Base-by-base conservation (phyloP, 2,797 vertebrate genomes). In the Etheostoma perlongum region DNA sequence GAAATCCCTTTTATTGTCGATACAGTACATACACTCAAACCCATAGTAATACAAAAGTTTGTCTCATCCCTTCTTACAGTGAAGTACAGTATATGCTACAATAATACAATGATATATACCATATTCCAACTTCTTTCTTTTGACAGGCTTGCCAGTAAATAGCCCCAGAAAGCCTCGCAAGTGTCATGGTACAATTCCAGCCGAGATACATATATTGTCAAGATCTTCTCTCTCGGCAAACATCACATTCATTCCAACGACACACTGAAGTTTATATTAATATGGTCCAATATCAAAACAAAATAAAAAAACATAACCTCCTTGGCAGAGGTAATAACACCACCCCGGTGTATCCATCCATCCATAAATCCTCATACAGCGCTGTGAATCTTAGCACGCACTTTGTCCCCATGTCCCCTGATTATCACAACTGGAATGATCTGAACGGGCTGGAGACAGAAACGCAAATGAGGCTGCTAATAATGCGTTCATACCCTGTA, bases 1-100 rank as follows among this genome's bases (percentile, higher is more conserved):
- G 64, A 85, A 84, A 88, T 85, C 82, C 91, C 80, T 87, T 95
- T 94, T 88, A 93, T 93, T 91, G 86, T 93, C 78, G 90, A 86
- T 90, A 94, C 88, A 91, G 74, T 84, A 93, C 91, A 87, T 81
- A 90, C 83, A 93, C 62, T 80, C 74, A 53, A 89, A 89, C 84
- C 57, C 67, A 90, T 63, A 84, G 82, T 83, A 86, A 88, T 92
- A 94, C 82, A 93, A 92, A 94, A 90, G 78, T 78, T 79, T 82
- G 48, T 76, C 72, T 81, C 60, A 72, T 91, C 90, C 91, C 90
- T 89, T 91, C 77, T 90, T 78, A 86, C 76, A 85, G 72, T 81
- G 79, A 74, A 79, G 78, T 80, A 86, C 81, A 90, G 78, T 82
- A 81, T 86, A 85, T 89, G 88, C 86, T 91, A 92, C 88, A 91